These are phyloP conservation scores for Cataglyphis livida DNA, from an alignment of 2,888 invertebrate species.

Conservation along the genomic window DNA sequence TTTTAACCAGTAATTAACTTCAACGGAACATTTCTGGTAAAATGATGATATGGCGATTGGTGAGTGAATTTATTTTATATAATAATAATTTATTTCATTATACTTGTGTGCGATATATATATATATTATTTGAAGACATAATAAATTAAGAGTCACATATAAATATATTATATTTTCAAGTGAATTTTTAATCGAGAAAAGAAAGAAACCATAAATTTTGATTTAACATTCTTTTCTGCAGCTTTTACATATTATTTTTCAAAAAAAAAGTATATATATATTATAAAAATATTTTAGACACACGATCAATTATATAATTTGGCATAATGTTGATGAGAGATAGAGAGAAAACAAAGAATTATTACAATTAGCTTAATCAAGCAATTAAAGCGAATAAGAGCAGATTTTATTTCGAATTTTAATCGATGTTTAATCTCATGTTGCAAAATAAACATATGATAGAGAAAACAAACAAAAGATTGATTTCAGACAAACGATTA, in stretches of 20 bases:
- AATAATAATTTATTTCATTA: not conserved
- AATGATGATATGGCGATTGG: not conserved
- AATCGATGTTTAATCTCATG: not conserved
- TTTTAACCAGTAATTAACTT: not conserved
- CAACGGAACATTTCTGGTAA: not conserved
- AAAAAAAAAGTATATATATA: not conserved
- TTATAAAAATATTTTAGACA: not conserved
- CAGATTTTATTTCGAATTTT: not conserved
- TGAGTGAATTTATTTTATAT: constrained; percentile 4
- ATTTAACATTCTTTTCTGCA: not conserved
- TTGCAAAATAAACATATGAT: not conserved
- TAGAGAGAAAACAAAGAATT: not conserved
- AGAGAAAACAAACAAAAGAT: not conserved
- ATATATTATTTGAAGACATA: not conserved
- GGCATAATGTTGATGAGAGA: not conserved
- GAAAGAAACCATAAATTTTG: not conserved
- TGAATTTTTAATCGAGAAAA: not conserved
- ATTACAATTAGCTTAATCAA: not conserved
- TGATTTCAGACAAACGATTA: not conserved
- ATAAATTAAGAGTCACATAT: not conserved
- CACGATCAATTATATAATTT: not conserved
- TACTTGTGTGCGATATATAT: not conserved
- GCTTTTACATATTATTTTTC: not conserved
- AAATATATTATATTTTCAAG: not conserved
- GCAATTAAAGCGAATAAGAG: not conserved